Base-by-base conservation (phyloP, 2,113 vertebrate species). In the Okapia johnstoni region DNA sequence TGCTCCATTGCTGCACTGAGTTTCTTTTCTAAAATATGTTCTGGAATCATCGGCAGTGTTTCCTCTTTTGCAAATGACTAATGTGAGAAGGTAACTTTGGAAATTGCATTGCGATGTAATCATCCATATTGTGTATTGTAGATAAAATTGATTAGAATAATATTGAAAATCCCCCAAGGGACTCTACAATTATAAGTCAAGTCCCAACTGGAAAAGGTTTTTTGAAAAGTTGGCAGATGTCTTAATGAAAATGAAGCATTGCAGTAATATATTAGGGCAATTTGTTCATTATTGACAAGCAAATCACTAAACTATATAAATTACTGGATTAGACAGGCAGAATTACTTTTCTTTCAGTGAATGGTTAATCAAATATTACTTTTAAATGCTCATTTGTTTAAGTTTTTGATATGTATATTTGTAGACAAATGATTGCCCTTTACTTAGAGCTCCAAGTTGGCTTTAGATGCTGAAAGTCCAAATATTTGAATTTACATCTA, bases 191-290 rank as follows among this genome's bases (percentile, higher is more conserved):
- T 99, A 99, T 99, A 99, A 99, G 98, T 98, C 99, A 98, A 98
- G 98, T 99, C 98, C 98, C 98, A 98, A 99, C 98, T 98, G 99
- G 97, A 98, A 99, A 99, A 98, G 98, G 98, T 97, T 98, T 97
- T 98, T 99, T 98, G 98, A 99, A 98, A 98, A 98, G 98, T 98
- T 99, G 99, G 99, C 99, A 99, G 99, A 99, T 99, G 98, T 99
- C 99, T 99, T 99, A 99, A 99, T 99, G 99, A 99, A 99, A 99
- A 99, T 99, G 99, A 99, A 99, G 98, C 99, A 99, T 99, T 99
- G 98, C 98, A 98, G 98, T 99, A 99, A 99, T 99, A 99, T 99
- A 99, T 99, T 99, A 99, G 97, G 97, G 98, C 98, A 99, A 98
- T 99, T 99, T 99, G 98, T 99, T 97, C 98, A 95, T 98, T 99